phyloP scores from a whole-genome alignment of 2,113 vertebrate genomes.

The Chionomys nivalis region DNA sequence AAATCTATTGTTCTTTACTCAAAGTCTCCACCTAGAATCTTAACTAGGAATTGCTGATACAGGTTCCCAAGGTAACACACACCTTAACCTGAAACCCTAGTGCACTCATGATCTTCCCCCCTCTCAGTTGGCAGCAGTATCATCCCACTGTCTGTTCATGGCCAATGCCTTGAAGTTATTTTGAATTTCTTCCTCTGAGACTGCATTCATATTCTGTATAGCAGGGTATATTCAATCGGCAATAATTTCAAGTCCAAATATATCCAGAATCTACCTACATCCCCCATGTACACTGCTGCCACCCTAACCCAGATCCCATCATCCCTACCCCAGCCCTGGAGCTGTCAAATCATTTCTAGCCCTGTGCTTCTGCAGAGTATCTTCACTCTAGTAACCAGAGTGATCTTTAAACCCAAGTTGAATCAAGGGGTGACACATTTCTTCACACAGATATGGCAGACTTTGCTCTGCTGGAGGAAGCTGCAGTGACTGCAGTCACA shows the following conservation, averaged over 20 bases:
- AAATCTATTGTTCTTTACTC: neutral
- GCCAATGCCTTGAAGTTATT: neutral
- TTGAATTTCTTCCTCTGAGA: neutral
- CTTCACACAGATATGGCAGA: neutral
- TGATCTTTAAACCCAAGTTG: neutral
- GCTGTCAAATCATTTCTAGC: accelerated
- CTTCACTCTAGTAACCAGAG: neutral
- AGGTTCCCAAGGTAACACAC: neutral
- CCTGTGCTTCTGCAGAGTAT: neutral
- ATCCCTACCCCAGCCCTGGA: neutral
- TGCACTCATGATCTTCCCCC: neutral
- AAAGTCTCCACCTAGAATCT: neutral
- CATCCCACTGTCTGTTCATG: neutral
- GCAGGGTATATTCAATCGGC: neutral
- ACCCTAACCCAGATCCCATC: neutral
- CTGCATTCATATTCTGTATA: neutral
- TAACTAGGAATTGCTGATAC: neutral
- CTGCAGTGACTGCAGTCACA: neutral
- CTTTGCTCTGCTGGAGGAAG: neutral
- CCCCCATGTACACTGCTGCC: too few species aligned
- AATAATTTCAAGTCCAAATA: neutral
- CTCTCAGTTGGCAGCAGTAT: neutral
- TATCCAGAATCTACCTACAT: neutral
- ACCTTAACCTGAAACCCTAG: neutral
- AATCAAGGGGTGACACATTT: neutral